Evolutionary conservation across 1,140 invertebrate genomes (phyloP).

Genomic region (Lepidurus couesii): DNA sequence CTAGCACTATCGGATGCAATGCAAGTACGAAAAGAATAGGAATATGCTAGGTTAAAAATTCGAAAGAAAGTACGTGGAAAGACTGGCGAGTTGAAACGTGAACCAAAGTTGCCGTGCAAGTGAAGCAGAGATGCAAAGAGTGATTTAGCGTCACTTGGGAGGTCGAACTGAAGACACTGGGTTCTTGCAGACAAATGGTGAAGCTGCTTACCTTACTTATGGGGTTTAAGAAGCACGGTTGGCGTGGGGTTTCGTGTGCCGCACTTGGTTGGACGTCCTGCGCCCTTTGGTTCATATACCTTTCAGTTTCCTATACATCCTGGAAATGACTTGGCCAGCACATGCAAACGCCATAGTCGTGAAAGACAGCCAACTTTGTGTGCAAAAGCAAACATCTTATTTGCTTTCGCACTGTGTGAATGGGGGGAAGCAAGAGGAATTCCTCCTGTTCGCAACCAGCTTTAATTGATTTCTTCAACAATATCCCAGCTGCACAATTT

Average conservation of each 20-base stretch:
- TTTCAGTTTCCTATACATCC: conserved; percentile 5
- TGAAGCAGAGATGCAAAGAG: not conserved
- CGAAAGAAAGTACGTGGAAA: not conserved
- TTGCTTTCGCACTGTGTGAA: not conserved
- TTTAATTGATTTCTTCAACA: not conserved
- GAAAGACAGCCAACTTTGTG: not conserved
- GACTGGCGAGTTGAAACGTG: not conserved
- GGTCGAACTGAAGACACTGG: not conserved
- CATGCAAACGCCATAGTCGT: not conserved
- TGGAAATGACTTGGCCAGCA: not conserved
- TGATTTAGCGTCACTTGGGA: not conserved
- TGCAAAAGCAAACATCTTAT: not conserved
- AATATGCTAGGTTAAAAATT: not conserved
- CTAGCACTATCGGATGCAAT: too few relatives aligned
- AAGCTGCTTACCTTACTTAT: conserved; percentile 5
- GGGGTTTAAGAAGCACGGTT: conserved; percentile 15
- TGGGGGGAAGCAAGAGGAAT: not conserved
- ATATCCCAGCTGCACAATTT: too few relatives aligned
- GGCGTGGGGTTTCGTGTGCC: not conserved
- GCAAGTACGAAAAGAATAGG: too few relatives aligned
- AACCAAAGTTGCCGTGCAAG: not conserved
- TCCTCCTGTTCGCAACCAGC: not conserved
- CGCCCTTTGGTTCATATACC: not conserved
- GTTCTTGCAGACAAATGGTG: conserved; percentile 4
- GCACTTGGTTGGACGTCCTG: not conserved